Evolutionary conservation across 1,140 invertebrate species (phyloP).

Genomic region (Zaprionus camerounensis): DNA sequence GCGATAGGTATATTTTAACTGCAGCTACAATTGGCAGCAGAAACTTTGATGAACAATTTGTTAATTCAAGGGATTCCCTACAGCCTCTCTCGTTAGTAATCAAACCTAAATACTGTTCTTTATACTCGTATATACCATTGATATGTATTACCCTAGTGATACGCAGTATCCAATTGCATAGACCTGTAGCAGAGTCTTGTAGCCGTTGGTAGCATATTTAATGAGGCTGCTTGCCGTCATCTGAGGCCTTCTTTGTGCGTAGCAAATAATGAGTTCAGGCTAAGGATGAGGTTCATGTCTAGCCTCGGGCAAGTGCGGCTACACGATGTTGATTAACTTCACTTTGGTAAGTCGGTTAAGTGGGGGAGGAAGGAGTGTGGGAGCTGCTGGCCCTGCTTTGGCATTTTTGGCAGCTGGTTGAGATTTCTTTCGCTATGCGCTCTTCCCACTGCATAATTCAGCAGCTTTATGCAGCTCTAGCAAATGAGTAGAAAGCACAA

Average conservation of each 20-base stretch:
- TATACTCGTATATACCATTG: not conserved
- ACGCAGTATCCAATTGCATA: not conserved
- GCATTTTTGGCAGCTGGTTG: constrained; percentile 68
- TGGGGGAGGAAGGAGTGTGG: not conserved
- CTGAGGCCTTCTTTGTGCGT: not conserved
- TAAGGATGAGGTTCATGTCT: not conserved
- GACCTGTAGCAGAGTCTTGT: not conserved
- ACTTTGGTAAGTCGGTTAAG: not conserved
- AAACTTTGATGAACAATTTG: not conserved
- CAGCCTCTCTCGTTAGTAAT: too few relatives aligned
- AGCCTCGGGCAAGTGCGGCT: not conserved
- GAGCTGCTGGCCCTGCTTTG: constrained; percentile 6
- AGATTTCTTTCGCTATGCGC: constrained; percentile 56
- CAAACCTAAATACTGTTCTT: not conserved
- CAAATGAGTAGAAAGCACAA: constrained; percentile 15
- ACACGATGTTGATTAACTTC: constrained; percentile 16
- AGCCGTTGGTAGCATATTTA: not conserved
- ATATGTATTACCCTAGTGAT: not conserved
- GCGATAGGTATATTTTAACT: constrained; percentile 1
- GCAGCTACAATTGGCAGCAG: not conserved
- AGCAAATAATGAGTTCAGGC: constrained; percentile 3
- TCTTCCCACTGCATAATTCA: constrained; percentile 61
- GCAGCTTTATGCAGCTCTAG: constrained; percentile 67
- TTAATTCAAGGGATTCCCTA: not conserved
- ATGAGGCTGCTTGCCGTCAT: not conserved